Base-by-base conservation (phyloP, 2,888 invertebrate species). In the Drymonia ruficornis region DNA sequence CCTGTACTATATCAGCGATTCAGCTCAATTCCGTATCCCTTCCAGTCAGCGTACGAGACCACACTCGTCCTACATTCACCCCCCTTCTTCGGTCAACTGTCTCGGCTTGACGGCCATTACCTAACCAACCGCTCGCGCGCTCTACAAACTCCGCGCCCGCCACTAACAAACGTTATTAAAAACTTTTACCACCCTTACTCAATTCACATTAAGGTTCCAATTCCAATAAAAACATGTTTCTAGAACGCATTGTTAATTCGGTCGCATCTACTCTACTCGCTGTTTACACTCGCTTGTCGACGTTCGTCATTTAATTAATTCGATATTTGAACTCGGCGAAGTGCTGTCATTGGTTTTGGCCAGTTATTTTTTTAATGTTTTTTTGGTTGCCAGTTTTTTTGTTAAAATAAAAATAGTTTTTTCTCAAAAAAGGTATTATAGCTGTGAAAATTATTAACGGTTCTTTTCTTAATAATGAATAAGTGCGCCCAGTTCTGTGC, bases 251-350 rank as follows among this genome's bases (percentile, higher is more conserved):
- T 68, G 67, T 69, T 72, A 79, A 74, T 68, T 78, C 81, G 72
- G 84, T 79, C 76, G 81, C 80, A 79, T 81, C 83, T 80, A 83
- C 78, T 77, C 73, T 73, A 76, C 78, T 78, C 65, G 83, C 80
- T 89, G 87, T 88, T 89, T 88, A 88, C 85, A 84, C 75, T 83
- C 77, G 82, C 69, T 73, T 82, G 83, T 84, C 83, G 79, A 68
- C 83, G 83, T 82, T 84, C 83, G 85, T 86, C 81, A 81, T 86
- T 87, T 85, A 86, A 89, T 89, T 88, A 89, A 88, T 88, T 86
- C 84, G 84, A 87, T 86, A 86, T 89, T 86, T 83, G 88, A 86
- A 85, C 85, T 78, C 80, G 70, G 80, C 71, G 78, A 78, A 74
- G 81, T 75, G 77, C 78, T 84, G 87, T 84, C 85, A 83, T 78